Base-by-base conservation (phyloP, 1,140 invertebrate genomes). In the Contarinia nasturtii region DNA sequence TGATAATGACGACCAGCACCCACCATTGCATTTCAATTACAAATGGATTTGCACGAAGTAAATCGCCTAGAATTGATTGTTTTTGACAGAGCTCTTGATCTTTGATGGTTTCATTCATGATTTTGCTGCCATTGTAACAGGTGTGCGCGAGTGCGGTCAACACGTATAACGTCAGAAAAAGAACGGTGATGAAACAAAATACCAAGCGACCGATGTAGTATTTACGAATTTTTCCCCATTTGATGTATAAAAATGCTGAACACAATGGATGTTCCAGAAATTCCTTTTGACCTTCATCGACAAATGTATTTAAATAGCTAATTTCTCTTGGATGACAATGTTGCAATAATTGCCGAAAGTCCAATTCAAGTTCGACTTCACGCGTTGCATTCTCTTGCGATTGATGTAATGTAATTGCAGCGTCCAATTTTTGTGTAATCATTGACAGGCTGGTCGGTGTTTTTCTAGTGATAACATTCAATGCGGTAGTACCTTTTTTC, bases 161-260 rank as follows among this genome's bases (percentile, higher is more conserved):
- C 15, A 86, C 80, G 62, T 83, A 86, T 2, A 81, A 59, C 1
- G 81, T 83, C 3, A 87, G 67, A 52, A 82, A 79, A 12, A 86
- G 58, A 47, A 86, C 79, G 56, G 86, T 86, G 37, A 83, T 72
- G 47, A 84, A 75, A 60, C 82, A 86, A 54, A 88, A 77, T 40
- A 87, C 69, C 47, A 87, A 64, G 48, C 83, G 70, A 1, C 77
- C 80, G 7, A 86, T 77, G 55, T 88, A 88, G 56, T 86, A 87
- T 61, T 84, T 83, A n/a, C 84, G 69, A 51, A 90, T 86, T 60
- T 86, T 86, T 52, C 86, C 78, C 86, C 86, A 90, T 60, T 88
- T 87, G 14, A 87, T 72, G 55, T 86, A 77, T 0, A 88, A 60
- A 61, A 88, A 88, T 0, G 83, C 82, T 4, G 82, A 81, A 54